Conservation (phyloP, 2,113 vertebrate genomes). For the Proteles cristata region DNA sequence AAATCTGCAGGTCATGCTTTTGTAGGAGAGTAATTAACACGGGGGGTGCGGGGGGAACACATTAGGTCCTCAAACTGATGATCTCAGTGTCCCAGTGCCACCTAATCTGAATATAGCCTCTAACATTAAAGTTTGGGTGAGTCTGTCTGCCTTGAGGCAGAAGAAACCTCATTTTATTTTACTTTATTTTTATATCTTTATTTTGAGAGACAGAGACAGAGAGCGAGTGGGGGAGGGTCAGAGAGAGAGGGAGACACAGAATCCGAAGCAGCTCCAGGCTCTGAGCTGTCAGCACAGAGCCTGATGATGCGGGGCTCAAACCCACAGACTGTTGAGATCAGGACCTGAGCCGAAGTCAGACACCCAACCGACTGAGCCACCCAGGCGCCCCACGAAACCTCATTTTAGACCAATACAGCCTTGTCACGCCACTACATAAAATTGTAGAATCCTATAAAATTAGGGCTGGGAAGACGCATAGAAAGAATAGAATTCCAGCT, state of each 20-base stretch:
- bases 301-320: too few relatives aligned
- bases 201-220: too few relatives aligned
- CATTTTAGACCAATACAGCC: constrained; percentile 28
- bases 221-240: too few relatives aligned
- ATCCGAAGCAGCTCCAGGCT: too few relatives aligned
- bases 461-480: constrained; percentile 2
- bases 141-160: background rate
- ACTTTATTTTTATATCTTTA: too few relatives aligned
- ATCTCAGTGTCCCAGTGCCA: background rate
- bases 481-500: constrained; percentile 40
- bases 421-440: background rate
- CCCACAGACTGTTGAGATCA: too few relatives aligned
- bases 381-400: background rate
- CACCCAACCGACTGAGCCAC: too few relatives aligned
- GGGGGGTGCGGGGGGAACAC: background rate
- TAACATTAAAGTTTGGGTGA: constrained; percentile 24
- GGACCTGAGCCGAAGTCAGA: too few relatives aligned
- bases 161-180: constrained; percentile 17
- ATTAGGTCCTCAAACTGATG: background rate
- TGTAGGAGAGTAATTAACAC: constrained; percentile 1
- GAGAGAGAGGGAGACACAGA: too few relatives aligned
- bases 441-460: constrained; percentile 35
- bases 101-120: constrained; percentile 32
- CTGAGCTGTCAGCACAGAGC: too few relatives aligned
- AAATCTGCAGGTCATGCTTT: constrained; percentile 28